Percentiles rank a stretch among this genome's conserved stretches.
These are phyloP conservation scores for Eremobia ochroleuca DNA, from an alignment of 2,888 invertebrate genomes.

Conservation along the genomic window DNA sequence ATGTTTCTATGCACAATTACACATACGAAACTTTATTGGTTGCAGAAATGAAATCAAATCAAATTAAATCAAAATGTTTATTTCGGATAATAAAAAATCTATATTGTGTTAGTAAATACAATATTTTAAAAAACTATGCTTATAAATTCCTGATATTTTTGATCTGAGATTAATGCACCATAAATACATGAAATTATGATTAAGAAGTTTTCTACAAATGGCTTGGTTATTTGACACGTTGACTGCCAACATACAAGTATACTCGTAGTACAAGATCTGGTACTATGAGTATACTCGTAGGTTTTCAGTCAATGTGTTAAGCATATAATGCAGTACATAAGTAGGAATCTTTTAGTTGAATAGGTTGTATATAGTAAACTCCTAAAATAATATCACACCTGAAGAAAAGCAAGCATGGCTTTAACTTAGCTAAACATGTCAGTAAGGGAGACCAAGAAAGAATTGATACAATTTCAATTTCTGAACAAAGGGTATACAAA, in stretches of 20 bases:
- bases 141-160: too few species aligned
- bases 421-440: slow-evolving; percentile 52
- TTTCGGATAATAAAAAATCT: too few species aligned
- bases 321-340: background rate
- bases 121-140: too few species aligned
- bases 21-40: slow-evolving; percentile 22
- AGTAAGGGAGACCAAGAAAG: slow-evolving; percentile 39
- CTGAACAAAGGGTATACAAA: slow-evolving; percentile 37
- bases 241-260: too few species aligned
- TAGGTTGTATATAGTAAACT: slow-evolving; percentile 54
- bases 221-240: too few species aligned
- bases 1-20: slow-evolving; percentile 12
- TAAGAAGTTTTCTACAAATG: slow-evolving; percentile 27
- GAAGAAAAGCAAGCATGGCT: slow-evolving; percentile 67
- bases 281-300: too few species aligned
- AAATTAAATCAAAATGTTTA: too few species aligned
- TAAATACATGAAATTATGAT: slow-evolving; percentile 25
- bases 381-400: slow-evolving; percentile 70
- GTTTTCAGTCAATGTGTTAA: too few species aligned
- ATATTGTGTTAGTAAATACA: too few species aligned
- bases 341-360: slow-evolving; percentile 57
- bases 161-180: background rate
- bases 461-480: slow-evolving; percentile 34
- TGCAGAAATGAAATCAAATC: too few species aligned
- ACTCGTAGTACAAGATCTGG: too few species aligned